phyloP scores from a whole-genome alignment of 2,113 vertebrate species.

The Lepisosteus oculatus region DNA sequence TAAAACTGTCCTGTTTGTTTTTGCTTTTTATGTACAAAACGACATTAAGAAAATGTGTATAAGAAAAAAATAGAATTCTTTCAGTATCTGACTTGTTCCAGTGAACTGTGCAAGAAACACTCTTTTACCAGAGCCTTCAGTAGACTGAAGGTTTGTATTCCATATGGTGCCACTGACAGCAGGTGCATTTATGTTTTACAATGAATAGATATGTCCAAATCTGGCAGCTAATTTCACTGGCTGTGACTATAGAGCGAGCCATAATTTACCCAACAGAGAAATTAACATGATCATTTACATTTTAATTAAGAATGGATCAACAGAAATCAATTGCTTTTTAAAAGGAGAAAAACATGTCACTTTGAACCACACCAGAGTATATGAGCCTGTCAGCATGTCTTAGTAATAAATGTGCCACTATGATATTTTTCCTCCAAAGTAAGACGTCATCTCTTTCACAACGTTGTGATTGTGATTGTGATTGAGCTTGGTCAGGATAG shows the following conservation, averaged over 20 bases:
- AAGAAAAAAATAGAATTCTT: too few relatives aligned
- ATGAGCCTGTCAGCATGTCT: slow-evolving; percentile 9
- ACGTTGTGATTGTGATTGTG: too few relatives aligned
- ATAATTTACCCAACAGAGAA: slow-evolving; percentile 42
- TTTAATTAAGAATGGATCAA: slow-evolving; percentile 59
- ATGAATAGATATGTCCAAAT: slow-evolving; percentile 13
- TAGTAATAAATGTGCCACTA: background rate
- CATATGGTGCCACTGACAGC: too few relatives aligned
- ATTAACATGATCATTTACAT: slow-evolving; percentile 59
- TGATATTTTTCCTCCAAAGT: background rate
- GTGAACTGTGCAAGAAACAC: too few relatives aligned
- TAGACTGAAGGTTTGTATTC: too few relatives aligned
- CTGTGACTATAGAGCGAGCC: slow-evolving; percentile 17
- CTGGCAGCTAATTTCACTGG: slow-evolving; percentile 14
- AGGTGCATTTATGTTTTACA: background rate
- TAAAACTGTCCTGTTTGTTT: too few relatives aligned
- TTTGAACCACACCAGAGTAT: slow-evolving; percentile 8
- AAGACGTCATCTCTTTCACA: too few relatives aligned
- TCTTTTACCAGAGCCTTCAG: too few relatives aligned
- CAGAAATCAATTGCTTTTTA: slow-evolving; percentile 52
- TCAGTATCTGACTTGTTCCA: too few relatives aligned
- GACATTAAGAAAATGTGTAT: too few relatives aligned
- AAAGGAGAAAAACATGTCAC: slow-evolving; percentile 17
- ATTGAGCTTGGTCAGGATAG: too few relatives aligned
- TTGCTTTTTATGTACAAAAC: too few relatives aligned